These are phyloP conservation scores for Tetramorium simillimum DNA, from an alignment of 1,140 invertebrate genomes.

Conservation along the genomic window DNA sequence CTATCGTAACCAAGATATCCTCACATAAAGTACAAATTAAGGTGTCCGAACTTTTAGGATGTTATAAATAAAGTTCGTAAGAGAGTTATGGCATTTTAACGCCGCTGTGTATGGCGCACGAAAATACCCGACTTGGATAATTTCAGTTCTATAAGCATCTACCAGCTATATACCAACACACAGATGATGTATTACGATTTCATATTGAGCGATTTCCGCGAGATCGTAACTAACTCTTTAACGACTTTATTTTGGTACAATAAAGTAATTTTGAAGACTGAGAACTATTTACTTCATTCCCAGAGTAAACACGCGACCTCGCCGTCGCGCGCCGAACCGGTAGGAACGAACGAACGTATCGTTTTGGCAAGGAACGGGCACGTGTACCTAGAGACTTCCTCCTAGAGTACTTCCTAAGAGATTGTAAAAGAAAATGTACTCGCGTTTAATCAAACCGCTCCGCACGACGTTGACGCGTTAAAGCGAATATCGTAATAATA, in stretches of 20 bases:
- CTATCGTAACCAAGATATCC: slow-evolving; percentile 63
- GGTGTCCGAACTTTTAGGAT: slow-evolving; percentile 63
- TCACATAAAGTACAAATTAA: slow-evolving; percentile 73
- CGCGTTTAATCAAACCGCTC: slow-evolving; percentile 54
- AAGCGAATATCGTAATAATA: slow-evolving; percentile 39
- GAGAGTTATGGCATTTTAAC: slow-evolving; percentile 48
- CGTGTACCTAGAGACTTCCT: slow-evolving; percentile 59
- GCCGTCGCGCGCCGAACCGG: slow-evolving; percentile 41
- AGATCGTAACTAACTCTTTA: slow-evolving; percentile 61
- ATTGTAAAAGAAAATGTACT: slow-evolving; percentile 54
- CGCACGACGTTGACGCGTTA: slow-evolving; percentile 36
- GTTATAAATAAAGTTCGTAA: slow-evolving; percentile 59
- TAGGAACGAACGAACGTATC: slow-evolving; percentile 35
- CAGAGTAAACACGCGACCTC: slow-evolving; percentile 52
- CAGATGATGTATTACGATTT: slow-evolving; percentile 43
- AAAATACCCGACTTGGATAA: slow-evolving; percentile 30
- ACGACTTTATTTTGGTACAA: slow-evolving; percentile 71
- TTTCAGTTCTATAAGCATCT: slow-evolving; percentile 44
- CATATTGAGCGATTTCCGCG: slow-evolving; percentile 71
- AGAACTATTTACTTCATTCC: slow-evolving; percentile 63
- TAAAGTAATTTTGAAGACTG: slow-evolving; percentile 68
- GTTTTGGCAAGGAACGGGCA: slow-evolving; percentile 40
- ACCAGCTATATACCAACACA: slow-evolving; percentile 36
- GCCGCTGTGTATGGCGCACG: slow-evolving; percentile 14
- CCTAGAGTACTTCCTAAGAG: slow-evolving; percentile 59